Evolutionary conservation across 2,797 vertebrate genomes (phyloP).

Genomic region (Pangasius mekongensis): DNA sequence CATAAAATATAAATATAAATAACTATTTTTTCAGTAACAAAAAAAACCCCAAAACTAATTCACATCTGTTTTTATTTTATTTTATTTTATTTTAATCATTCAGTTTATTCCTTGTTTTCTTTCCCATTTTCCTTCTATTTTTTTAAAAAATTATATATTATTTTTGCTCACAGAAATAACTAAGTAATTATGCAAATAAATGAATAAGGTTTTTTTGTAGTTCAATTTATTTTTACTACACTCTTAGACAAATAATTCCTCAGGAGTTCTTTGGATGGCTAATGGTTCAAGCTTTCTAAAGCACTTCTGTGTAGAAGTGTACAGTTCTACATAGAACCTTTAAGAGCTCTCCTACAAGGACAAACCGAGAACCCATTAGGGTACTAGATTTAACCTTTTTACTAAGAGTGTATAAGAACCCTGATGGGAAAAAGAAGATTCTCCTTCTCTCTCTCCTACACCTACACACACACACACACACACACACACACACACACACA

Average conservation of each 20-base stretch:
- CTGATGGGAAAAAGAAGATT: neutral
- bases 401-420: neutral
- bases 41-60: neutral
- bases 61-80: no score
- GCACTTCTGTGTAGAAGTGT: no score
- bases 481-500: slow-evolving; percentile 5
- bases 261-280: neutral
- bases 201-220: neutral
- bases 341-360: neutral
- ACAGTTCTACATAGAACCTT: neutral
- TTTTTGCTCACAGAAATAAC: neutral
- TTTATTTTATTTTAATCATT: neutral
- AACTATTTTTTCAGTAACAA: neutral
- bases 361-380: neutral
- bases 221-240: neutral
- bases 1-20: neutral
- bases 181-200: neutral
- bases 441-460: neutral
- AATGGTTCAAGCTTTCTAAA: neutral
- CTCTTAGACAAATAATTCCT: neutral
- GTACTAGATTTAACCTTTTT: neutral
- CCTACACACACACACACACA: neutral
- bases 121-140: neutral
- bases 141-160: neutral
- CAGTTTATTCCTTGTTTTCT: neutral